Evolutionary conservation across 2,797 vertebrate species (phyloP).

Genomic region (Lithobates sylvaticus): DNA sequence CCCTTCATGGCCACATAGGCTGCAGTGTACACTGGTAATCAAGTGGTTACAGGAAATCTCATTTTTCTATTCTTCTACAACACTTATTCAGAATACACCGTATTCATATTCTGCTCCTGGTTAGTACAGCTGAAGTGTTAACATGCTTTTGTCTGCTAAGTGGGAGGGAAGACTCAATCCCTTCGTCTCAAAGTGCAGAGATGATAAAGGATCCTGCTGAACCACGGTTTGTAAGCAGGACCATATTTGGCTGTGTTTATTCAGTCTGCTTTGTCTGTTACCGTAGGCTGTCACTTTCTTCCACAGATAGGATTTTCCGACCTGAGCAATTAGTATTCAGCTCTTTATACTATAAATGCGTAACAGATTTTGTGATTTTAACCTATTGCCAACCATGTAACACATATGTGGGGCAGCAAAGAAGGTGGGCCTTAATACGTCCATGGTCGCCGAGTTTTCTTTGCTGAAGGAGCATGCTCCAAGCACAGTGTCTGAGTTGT

Average conservation of each 20-base stretch:
- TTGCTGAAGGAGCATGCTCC: no score
- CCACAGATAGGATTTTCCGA: slow-evolving; percentile 48
- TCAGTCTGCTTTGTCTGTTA: slow-evolving; percentile 59
- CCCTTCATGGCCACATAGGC: slow-evolving; percentile 16
- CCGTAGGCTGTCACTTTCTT: slow-evolving; percentile 43
- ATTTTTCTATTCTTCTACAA: slow-evolving; percentile 11
- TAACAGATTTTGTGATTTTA: background rate
- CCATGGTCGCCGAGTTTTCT: no score
- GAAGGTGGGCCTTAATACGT: no score
- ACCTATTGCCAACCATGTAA: no score
- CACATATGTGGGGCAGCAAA: no score
- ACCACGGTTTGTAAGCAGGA: slow-evolving; percentile 65
- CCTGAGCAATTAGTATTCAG: background rate
- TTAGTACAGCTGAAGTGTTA: slow-evolving; percentile 11
- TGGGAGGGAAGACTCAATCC: slow-evolving; percentile 22
- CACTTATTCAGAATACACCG: no score
- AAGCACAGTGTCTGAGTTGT: no score
- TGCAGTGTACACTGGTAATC: background rate
- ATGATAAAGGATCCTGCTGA: slow-evolving; percentile 41
- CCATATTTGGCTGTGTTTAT: slow-evolving; percentile 74
- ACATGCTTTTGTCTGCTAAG: background rate
- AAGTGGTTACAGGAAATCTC: background rate
- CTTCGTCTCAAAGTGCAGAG: background rate
- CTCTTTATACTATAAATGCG: slow-evolving; percentile 20
- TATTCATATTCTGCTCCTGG: background rate